Percentiles rank a stretch among this genome's conserved stretches.
Conservation (phyloP, 2,797 vertebrate genomes). For the Paedocypris micromegethes region DNA sequence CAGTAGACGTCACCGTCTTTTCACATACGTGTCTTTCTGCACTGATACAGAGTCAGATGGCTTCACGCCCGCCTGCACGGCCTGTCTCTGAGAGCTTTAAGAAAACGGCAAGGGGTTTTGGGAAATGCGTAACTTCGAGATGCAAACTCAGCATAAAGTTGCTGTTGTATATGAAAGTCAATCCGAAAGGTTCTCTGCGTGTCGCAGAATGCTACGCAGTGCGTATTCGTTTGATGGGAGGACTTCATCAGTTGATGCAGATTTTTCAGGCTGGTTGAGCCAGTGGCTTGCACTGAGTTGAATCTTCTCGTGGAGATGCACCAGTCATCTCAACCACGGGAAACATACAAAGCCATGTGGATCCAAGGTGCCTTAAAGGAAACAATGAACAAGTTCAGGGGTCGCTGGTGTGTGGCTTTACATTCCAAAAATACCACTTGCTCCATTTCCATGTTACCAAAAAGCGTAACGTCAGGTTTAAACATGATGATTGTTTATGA, state of each 20-base stretch:
- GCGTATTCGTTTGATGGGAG: not conserved
- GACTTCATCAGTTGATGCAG: too few relatives aligned
- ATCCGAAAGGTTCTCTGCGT: not conserved
- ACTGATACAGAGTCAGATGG: too few relatives aligned
- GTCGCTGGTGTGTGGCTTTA: conserved; percentile 12
- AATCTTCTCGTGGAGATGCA: too few relatives aligned
- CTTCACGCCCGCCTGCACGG: too few relatives aligned
- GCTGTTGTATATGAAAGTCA: too few relatives aligned
- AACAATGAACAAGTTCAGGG: conserved; percentile 33
- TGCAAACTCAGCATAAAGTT: too few relatives aligned
- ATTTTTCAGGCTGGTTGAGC: not conserved
- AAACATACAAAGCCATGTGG: conserved; percentile 24
- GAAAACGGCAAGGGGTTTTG: too few relatives aligned
- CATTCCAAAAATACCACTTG: conserved; percentile 63
- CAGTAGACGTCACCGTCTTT: not conserved
- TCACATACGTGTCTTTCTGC: not conserved
- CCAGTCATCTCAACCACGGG: conserved; percentile 24
- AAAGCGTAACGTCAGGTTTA: conserved; percentile 61
- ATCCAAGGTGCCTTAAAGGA: conserved; percentile 24
- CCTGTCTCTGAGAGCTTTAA: too few relatives aligned
- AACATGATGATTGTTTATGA: conserved; percentile 46
- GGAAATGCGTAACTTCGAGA: too few relatives aligned
- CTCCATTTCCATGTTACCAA: conserved; percentile 40
- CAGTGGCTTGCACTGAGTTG: conserved; percentile 24
- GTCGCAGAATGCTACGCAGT: conserved; percentile 3